These are phyloP conservation scores for Porites divaricata DNA, from an alignment of 92 coral and sea anemone genomes.

Conservation along the genomic window DNA sequence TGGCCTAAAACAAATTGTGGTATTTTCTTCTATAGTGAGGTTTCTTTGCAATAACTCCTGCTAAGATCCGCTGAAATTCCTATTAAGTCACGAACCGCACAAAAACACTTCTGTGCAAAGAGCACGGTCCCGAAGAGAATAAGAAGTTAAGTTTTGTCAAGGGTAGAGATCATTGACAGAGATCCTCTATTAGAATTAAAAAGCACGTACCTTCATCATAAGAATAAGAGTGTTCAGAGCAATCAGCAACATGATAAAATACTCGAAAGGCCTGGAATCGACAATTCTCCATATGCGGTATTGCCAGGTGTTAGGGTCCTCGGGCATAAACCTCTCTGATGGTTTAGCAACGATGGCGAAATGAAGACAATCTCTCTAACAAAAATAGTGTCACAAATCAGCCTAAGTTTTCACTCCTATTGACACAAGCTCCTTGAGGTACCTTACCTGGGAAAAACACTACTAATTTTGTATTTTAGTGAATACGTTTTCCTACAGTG, in stretches of 20 bases:
- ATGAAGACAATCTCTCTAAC: slow-evolving; percentile 95
- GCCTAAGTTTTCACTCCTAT: background rate
- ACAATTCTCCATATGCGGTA: slow-evolving; percentile 96
- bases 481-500: no score
- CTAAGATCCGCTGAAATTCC: no score
- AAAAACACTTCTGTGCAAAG: no score
- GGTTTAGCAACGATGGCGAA: slow-evolving; percentile 97
- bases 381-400: background rate
- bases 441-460: no score
- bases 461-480: no score
- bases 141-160: no score
- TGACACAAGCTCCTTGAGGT: no score
- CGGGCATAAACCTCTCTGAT: slow-evolving; percentile 95
- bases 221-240: slow-evolving; percentile 93
- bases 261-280: slow-evolving; percentile 96
- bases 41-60: no score
- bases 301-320: slow-evolving; percentile 93
- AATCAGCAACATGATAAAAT: slow-evolving; percentile 92
- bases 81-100: no score
- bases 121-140: no score
- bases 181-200: background rate
- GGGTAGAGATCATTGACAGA: background rate
- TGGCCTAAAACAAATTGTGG: no score
- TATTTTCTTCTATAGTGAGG: no score
- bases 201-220: slow-evolving; percentile 89